Evolutionary conservation across 1,140 invertebrate genomes (phyloP).

Genomic region (Brachionus rubens): DNA sequence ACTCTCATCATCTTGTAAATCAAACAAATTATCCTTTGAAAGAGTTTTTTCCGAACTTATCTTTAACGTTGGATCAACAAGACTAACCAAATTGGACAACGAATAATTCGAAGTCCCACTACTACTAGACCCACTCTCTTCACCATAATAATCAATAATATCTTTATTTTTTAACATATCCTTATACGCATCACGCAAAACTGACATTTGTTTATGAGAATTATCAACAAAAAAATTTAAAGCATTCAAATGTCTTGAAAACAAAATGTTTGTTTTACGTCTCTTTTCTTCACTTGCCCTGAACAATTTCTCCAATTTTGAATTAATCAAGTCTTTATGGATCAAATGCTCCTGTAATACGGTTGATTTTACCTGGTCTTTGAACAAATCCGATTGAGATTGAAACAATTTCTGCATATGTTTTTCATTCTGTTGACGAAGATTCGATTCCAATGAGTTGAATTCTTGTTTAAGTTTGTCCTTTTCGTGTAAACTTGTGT

Average conservation of each 20-base stretch:
- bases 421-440: slow-evolving; percentile 7
- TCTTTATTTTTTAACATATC: slow-evolving; percentile 36
- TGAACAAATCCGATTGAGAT: background rate
- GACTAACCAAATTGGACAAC: slow-evolving; percentile 3
- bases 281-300: background rate
- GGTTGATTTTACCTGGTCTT: background rate
- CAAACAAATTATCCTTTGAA: slow-evolving; percentile 13
- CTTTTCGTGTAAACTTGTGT: background rate
- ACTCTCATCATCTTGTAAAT: background rate
- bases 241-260: slow-evolving; percentile 19
- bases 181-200: background rate
- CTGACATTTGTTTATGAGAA: background rate
- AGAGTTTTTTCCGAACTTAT: background rate
- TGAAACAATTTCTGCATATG: slow-evolving; percentile 10
- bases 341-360: slow-evolving; percentile 36
- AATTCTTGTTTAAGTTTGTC: background rate
- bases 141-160: slow-evolving; percentile 16
- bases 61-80: background rate
- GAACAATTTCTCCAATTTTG: slow-evolving; percentile 23
- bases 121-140: background rate
- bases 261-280: slow-evolving; percentile 24
- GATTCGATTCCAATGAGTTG: background rate
- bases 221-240: slow-evolving; percentile 28
- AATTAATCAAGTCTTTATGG: slow-evolving; percentile 2
- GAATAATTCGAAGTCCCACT: background rate